Percentiles rank a stretch among this genome's conserved stretches.
Evolutionary conservation across 2,797 vertebrate genomes (phyloP).

Genomic region (Triplophysa bombifrons): DNA sequence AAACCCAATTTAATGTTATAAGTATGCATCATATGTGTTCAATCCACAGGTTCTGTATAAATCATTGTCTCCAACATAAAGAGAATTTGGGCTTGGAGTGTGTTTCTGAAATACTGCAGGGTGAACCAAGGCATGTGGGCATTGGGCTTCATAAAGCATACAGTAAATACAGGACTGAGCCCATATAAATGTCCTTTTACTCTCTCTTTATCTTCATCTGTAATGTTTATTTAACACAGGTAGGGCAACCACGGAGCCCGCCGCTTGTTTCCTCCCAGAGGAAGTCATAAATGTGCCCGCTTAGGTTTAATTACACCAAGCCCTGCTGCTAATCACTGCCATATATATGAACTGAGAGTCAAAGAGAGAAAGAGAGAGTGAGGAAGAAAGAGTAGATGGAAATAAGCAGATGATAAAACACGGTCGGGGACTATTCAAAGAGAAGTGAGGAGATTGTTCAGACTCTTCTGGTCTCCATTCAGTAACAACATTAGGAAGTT

Average conservation of each 20-base stretch:
- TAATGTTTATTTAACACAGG: slow-evolving; percentile 81
- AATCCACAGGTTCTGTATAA: too few species aligned
- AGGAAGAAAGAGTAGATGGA: slow-evolving; percentile 41
- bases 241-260: slow-evolving; percentile 73
- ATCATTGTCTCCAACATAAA: slow-evolving; percentile 17
- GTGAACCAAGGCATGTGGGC: slow-evolving; percentile 31
- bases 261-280: slow-evolving; percentile 88
- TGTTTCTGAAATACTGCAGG: slow-evolving; percentile 30
- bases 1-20: too few species aligned
- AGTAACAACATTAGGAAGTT: slow-evolving; percentile 8
- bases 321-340: slow-evolving; percentile 79
- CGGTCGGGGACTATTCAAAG: background rate
- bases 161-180: slow-evolving; percentile 57
- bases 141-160: slow-evolving; percentile 6
- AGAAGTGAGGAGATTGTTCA: slow-evolving; percentile 16
- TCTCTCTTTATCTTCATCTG: slow-evolving; percentile 51
- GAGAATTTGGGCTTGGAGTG: background rate
- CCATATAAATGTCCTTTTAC: slow-evolving; percentile 4
- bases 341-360: slow-evolving; percentile 63
- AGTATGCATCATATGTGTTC: too few species aligned
- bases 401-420: background rate
- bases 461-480: slow-evolving; percentile 13
- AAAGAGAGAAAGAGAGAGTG: slow-evolving; percentile 64
- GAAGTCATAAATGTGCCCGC: slow-evolving; percentile 88
- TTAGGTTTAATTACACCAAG: slow-evolving; percentile 78